Percentiles rank a stretch among this genome's conserved stretches.
phyloP scores from a whole-genome alignment of 2,113 vertebrate genomes.

The Oxyura jamaicensis region DNA sequence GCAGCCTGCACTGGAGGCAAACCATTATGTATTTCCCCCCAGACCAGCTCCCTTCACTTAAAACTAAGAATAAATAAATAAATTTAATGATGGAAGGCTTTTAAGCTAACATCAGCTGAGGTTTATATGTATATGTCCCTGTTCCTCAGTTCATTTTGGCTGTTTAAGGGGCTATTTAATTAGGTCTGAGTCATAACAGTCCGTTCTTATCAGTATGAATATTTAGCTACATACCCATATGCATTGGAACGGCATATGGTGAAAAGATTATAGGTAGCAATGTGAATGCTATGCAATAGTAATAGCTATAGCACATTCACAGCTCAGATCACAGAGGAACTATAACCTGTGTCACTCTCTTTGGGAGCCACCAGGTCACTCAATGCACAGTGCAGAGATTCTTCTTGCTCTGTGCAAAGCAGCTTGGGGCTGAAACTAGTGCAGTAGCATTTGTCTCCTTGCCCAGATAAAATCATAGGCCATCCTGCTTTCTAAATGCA shows the following conservation, averaged over 20 bases:
- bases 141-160: neutral
- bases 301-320: neutral
- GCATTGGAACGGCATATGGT: neutral
- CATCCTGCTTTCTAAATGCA: neutral
- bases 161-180: neutral
- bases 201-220: neutral
- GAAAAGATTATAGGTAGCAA: neutral
- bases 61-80: neutral
- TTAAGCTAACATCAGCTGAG: neutral
- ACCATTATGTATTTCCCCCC: neutral
- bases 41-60: neutral
- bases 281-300: neutral
- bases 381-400: neutral
- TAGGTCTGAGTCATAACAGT: neutral
- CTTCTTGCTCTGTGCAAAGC: neutral
- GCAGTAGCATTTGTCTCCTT: neutral
- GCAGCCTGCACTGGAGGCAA: neutral
- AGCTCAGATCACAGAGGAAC: neutral
- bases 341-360: neutral
- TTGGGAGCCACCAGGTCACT: neutral
- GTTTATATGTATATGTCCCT: accelerated
- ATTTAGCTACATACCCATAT: neutral
- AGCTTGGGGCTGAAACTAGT: neutral
- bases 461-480: neutral
- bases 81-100: neutral